A percentile compares a stretch with the other conserved stretches of the same genome.
Evolutionary conservation across 2,113 vertebrate genomes (phyloP).

Genomic region (Capricornis sumatraensis): DNA sequence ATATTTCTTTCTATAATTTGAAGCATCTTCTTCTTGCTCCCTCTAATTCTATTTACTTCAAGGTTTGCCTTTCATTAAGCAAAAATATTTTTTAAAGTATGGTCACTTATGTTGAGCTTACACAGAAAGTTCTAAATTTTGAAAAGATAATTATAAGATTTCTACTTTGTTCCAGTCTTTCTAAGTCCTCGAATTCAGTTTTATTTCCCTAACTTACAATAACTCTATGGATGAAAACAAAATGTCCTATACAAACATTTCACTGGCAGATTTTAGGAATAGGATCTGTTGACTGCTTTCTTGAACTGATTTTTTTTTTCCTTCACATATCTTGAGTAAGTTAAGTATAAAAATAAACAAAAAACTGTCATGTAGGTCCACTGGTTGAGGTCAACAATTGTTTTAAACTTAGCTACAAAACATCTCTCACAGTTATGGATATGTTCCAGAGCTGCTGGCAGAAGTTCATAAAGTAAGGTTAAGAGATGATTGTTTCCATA

Average conservation of each 20-base stretch:
- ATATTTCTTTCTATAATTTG: neutral
- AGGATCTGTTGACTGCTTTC: slow-evolving; percentile 4
- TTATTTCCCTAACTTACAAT: neutral
- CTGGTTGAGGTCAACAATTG: slow-evolving; percentile 19
- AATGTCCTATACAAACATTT: slow-evolving; percentile 20
- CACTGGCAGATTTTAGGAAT: neutral
- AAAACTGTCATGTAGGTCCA: neutral
- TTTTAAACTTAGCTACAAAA: slow-evolving; percentile 42
- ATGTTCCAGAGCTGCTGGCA: slow-evolving; percentile 17
- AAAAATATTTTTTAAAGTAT: slow-evolving; percentile 25
- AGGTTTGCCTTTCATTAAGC: neutral
- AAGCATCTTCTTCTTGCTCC: neutral
- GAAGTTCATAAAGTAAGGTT: slow-evolving; percentile 49
- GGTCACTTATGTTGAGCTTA: neutral
- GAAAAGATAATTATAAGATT: neutral
- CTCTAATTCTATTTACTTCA: neutral
- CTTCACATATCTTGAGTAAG: slow-evolving; percentile 41
- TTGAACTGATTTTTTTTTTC: slow-evolving; percentile 9
- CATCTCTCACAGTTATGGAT: slow-evolving; percentile 35
- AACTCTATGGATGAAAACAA: slow-evolving; percentile 33
- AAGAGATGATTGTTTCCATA: slow-evolving; percentile 34
- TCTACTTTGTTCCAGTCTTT: neutral
- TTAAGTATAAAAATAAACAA: slow-evolving; percentile 53
- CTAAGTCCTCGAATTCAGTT: neutral
- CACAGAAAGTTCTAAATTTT: neutral